Conservation (phyloP, 2,888 invertebrate genomes). For the Nephrotoma guestfalica region DNA sequence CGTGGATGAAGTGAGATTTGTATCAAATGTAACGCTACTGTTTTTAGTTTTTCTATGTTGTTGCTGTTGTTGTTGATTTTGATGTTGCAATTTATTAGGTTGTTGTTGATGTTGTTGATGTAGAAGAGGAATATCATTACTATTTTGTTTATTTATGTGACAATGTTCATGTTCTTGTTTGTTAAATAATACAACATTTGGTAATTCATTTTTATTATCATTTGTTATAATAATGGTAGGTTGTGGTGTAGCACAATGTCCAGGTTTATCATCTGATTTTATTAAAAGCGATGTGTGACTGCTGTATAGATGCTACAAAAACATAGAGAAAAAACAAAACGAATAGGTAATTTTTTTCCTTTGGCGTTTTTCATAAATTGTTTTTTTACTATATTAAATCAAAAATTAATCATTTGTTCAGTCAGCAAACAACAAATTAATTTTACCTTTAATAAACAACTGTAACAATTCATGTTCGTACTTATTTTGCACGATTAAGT, state of each 20-base stretch:
- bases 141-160: neutral
- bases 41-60: slow-evolving; percentile 3
- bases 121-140: neutral
- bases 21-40: slow-evolving; percentile 9
- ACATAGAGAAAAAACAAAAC: neutral
- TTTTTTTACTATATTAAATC: neutral
- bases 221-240: slow-evolving; percentile 13
- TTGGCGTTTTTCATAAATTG: neutral
- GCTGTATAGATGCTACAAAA: slow-evolving; percentile 16
- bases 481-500: neutral
- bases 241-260: slow-evolving; percentile 33
- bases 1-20: slow-evolving; percentile 8
- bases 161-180: slow-evolving; percentile 2
- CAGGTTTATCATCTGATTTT: slow-evolving; percentile 37
- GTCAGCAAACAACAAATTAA: neutral
- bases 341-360: slow-evolving; percentile 2
- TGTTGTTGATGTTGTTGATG: neutral
- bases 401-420: neutral
- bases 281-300: slow-evolving; percentile 31
- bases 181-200: slow-evolving; percentile 9
- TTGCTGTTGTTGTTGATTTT: slow-evolving; percentile 2
- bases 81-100: neutral
- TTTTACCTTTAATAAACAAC: neutral
- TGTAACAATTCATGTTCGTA: neutral
- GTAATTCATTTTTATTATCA: slow-evolving; percentile 10